phyloP scores from a whole-genome alignment of 2,888 invertebrate genomes.

The Ellobium chinense region DNA sequence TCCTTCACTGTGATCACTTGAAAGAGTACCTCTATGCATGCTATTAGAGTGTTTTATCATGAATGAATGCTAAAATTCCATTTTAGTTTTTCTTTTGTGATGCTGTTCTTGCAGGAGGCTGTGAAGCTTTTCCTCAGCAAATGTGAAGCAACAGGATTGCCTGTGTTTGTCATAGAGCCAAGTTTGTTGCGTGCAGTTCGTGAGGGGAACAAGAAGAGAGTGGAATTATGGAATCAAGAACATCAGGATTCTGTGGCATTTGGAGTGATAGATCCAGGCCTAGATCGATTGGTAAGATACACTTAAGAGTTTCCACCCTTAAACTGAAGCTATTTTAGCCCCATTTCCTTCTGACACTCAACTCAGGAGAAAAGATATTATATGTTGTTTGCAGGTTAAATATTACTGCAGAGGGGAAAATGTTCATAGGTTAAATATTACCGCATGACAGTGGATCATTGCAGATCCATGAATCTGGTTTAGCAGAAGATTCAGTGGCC shows the following conservation, averaged over 20 bases:
- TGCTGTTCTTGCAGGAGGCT: slow-evolving; percentile 49
- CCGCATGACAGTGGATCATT: too few species aligned
- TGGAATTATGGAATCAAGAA: slow-evolving; percentile 46
- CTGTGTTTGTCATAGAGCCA: slow-evolving; percentile 66
- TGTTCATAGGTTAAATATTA: too few species aligned
- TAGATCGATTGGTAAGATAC: slow-evolving; percentile 54
- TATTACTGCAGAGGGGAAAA: too few species aligned
- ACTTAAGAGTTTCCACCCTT: too few species aligned
- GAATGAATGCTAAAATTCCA: background rate
- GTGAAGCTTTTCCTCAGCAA: slow-evolving; percentile 50
- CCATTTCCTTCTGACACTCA: too few species aligned
- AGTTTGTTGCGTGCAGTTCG: slow-evolving; percentile 56
- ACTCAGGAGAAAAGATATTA: too few species aligned
- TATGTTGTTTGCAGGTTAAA: too few species aligned
- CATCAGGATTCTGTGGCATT: slow-evolving; percentile 54
- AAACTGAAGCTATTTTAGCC: background rate
- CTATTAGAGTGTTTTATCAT: background rate
- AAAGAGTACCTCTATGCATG: background rate
- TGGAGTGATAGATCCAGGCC: slow-evolving; percentile 54
- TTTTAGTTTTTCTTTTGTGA: too few species aligned
- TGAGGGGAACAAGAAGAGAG: slow-evolving; percentile 27
- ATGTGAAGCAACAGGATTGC: slow-evolving; percentile 50
- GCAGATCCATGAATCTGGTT: too few species aligned
- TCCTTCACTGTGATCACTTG: too few species aligned
- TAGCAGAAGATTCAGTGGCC: too few species aligned